Evolutionary conservation across 2,113 vertebrate species (phyloP), one percentile per base, ranked within the genome.

Genomic region (Tichodroma muraria): DNA sequence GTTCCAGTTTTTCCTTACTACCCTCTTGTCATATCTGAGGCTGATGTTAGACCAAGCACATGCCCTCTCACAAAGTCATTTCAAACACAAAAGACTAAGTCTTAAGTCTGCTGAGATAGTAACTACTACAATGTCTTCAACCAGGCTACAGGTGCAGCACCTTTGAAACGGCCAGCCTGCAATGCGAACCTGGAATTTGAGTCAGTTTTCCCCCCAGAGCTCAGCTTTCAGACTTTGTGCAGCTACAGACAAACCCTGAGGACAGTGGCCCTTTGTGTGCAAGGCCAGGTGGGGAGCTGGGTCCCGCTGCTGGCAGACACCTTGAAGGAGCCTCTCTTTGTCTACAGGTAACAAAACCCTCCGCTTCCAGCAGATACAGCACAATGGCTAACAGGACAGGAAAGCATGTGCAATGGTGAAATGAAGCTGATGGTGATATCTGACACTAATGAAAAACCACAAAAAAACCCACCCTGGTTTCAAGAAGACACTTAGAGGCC

Each of bases 191-290:
- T 19, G 76, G 91, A 37, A 38, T 87, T 93, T 80, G 63, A 30
- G 81, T 35, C 28, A 3, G 15, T 35, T 75, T 88, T 92, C 85
- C 85, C 66, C 75, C 85, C 85, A 66, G 73, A 66, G 96, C 91
- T 97, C 94, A 35, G 65, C 87, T 97, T 96, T 95, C 95, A 90
- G 83, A 50, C 84, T 95, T 47, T 59, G 85, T 56, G 78, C 80
- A 93, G 73, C 52, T 49, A 49, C 42, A 71, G 44, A 94, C 93
- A 92, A 85, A 64, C 37, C 40, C 66, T 6, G 47, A 72, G 87
- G 57, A 97, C 96, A 97, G 96, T 89, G 95, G 27, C n/a, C 88
- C 85, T 96, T 97, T 97, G 97, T 98, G 49, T 22, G 16, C 12
- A 9, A 25, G 71, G 53, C 95, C 93, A 70, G 93, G 90, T 94